Conservation (phyloP, 2,888 invertebrate species). For the Drosophila glabriapex region DNA sequence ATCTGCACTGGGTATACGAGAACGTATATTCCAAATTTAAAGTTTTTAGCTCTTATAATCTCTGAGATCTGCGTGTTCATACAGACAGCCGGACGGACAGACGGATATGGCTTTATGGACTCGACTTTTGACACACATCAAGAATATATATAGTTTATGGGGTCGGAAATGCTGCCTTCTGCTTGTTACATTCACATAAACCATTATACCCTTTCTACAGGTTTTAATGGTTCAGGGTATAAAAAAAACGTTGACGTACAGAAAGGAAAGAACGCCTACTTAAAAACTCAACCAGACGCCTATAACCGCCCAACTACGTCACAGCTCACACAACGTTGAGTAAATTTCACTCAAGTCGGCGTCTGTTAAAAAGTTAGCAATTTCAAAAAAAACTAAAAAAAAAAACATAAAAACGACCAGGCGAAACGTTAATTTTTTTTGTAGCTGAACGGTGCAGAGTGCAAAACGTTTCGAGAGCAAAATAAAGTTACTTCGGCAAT, state of each 20-base stretch:
- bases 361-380: constrained; percentile 77
- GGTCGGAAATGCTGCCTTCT: too few species aligned
- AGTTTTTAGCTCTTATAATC: too few species aligned
- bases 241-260: constrained; percentile 56
- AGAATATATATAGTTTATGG: too few species aligned
- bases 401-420: constrained; percentile 15
- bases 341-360: constrained; percentile 80
- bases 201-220: too few species aligned
- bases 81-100: too few species aligned
- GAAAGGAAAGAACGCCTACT: constrained; percentile 51
- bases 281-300: constrained; percentile 6
- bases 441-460: constrained; percentile 60
- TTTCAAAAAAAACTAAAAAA: constrained; percentile 27
- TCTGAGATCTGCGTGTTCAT: too few species aligned
- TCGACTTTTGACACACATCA: too few species aligned
- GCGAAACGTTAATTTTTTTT: constrained; percentile 72
- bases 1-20: too few species aligned
- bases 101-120: too few species aligned
- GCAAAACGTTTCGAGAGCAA: constrained; percentile 79
- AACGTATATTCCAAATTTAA: too few species aligned
- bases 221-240: too few species aligned
- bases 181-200: too few species aligned
- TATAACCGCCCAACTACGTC: constrained; percentile 14
- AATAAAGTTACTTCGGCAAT: constrained; percentile 79
- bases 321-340: constrained; percentile 50